Evolutionary conservation across 30 jellyfish, hydroid and myxozoan species (phyloP).

Genomic region (Sanderia malayensis): DNA sequence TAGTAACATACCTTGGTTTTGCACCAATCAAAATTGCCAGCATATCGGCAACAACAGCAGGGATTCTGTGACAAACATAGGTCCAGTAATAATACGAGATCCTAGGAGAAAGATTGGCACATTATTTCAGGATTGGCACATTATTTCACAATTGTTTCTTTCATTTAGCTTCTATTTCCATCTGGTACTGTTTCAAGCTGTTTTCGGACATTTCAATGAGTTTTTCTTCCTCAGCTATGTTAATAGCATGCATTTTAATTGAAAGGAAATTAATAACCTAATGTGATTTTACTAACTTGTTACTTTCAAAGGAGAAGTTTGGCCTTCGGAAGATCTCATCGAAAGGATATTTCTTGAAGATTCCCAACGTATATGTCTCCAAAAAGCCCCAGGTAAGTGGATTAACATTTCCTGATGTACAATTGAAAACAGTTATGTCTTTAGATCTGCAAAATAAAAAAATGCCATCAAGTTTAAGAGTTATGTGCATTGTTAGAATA

Average conservation of each 20-base stretch:
- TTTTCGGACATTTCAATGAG: too few relatives aligned
- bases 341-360: conserved; percentile 57
- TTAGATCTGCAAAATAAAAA: conserved; percentile 48
- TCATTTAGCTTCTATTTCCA: too few relatives aligned
- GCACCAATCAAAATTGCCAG: conserved; percentile 70
- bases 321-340: conserved; percentile 87
- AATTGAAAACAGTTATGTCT: conserved; percentile 59
- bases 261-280: too few relatives aligned
- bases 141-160: too few relatives aligned
- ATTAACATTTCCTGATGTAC: conserved; percentile 85
- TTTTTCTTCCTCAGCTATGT: too few relatives aligned
- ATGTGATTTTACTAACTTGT: conserved; percentile 39
- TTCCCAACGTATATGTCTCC: conserved; percentile 22
- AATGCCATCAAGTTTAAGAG: too few relatives aligned
- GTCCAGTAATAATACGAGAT: conserved; percentile 73
- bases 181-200: too few relatives aligned
- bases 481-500: too few relatives aligned
- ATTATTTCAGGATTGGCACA: too few relatives aligned
- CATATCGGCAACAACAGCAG: conserved; percentile 86
- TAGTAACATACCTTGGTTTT: conserved; percentile 93
- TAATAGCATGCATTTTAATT: too few relatives aligned
- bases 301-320: conserved; percentile 63
- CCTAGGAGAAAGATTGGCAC: too few relatives aligned
- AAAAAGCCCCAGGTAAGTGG: conserved; percentile 55
- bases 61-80: conserved; percentile 80